phyloP scores from a whole-genome alignment of 2,797 vertebrate species.

The Varecia variegata region DNA sequence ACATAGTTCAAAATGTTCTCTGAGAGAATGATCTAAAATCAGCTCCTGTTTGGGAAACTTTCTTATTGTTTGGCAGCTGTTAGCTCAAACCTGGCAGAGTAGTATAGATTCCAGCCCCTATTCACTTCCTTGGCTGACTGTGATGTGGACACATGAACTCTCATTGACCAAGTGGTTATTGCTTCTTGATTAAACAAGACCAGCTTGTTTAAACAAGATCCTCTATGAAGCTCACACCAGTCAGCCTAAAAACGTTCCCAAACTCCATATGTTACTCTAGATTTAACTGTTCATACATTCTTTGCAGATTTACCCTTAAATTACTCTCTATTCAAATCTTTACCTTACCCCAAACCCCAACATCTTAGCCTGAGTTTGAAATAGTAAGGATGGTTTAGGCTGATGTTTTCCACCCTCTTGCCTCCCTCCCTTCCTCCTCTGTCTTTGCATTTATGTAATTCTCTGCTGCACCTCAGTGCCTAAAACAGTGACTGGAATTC shows the following conservation, averaged over 20 bases:
- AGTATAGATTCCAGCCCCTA: not conserved
- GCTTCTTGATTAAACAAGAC: too few species aligned
- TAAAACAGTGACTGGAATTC: not conserved
- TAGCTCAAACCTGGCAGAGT: not conserved
- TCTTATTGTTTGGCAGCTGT: not conserved
- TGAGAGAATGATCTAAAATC: not conserved
- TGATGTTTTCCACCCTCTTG: not conserved
- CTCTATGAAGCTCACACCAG: not conserved
- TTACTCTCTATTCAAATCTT: not conserved
- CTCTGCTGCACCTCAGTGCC: not conserved
- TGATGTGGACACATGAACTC: too few species aligned
- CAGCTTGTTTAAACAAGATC: too few species aligned
- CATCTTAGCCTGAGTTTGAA: not conserved
- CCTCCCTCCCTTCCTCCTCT: too few species aligned
- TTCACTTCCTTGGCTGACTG: not conserved
- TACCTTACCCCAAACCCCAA: not conserved
- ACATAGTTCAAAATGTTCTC: not conserved
- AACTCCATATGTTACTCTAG: not conserved
- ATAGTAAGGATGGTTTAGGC: not conserved
- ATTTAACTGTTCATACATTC: not conserved
- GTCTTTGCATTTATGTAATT: not conserved
- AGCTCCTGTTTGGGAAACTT: not conserved
- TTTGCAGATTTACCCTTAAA: not conserved
- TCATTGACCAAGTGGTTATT: too few species aligned
- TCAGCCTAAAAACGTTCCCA: not conserved